Conservation (phyloP, 2,888 invertebrate genomes). For the Slavum lentiscoides region DNA sequence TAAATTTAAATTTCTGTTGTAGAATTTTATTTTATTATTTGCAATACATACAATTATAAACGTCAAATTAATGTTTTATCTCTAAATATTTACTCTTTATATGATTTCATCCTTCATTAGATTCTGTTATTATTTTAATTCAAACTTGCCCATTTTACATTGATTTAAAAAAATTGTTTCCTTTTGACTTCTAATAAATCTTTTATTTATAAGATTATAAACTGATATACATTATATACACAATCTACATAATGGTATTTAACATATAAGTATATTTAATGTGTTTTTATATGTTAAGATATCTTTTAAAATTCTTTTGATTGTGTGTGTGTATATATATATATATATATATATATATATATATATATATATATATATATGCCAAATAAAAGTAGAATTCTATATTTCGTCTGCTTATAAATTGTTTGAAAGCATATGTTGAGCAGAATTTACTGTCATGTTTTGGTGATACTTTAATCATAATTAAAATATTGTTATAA, state of each 20-base stretch:
- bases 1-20: no score
- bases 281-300: slow-evolving; percentile 24
- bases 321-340: background rate
- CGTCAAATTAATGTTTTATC: no score
- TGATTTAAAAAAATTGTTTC: slow-evolving; percentile 4
- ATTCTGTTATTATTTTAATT: background rate
- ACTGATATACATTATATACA: background rate
- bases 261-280: background rate
- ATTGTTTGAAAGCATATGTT: slow-evolving; percentile 18
- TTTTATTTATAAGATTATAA: background rate
- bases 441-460: background rate
- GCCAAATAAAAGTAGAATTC: background rate
- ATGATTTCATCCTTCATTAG: no score
- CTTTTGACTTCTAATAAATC: background rate
- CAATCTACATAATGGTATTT: background rate
- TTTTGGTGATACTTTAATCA: background rate
- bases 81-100: no score
- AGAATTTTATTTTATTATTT: no score
- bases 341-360: no score
- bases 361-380: background rate
- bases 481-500: slow-evolving; percentile 20
- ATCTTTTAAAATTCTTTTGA: slow-evolving; percentile 2
- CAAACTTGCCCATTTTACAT: slow-evolving; percentile 19
- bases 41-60: no score
- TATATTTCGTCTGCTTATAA: background rate